These are phyloP conservation scores for Seladonia tumulorum DNA, from an alignment of 2,888 invertebrate species.

Conservation along the genomic window DNA sequence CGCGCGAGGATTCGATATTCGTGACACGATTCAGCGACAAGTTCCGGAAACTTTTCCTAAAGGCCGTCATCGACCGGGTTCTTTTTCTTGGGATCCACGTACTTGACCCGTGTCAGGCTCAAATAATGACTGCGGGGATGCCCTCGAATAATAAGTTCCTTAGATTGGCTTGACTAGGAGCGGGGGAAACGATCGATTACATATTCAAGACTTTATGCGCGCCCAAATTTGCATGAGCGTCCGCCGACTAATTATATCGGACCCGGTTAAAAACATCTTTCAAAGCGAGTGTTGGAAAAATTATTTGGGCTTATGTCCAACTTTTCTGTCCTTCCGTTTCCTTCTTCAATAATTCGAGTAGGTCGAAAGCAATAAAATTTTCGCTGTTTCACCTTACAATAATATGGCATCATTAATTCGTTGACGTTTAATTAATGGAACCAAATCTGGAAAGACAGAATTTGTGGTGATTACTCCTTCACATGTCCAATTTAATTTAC, in stretches of 20 bases:
- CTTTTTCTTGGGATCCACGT: constrained; percentile 54
- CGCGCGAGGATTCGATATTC: constrained; percentile 75
- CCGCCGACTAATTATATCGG: neutral
- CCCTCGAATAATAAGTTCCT: constrained; percentile 73
- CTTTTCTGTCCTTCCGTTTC: neutral
- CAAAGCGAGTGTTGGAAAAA: too few relatives aligned
- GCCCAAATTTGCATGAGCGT: neutral
- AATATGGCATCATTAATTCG: too few relatives aligned
- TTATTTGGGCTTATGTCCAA: neutral
- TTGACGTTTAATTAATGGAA: neutral
- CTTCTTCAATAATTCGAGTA: too few relatives aligned
- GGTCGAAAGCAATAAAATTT: too few relatives aligned
- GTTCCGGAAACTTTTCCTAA: constrained; percentile 66
- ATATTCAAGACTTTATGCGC: neutral
- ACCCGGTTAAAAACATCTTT: too few relatives aligned
- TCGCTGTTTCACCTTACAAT: too few relatives aligned
- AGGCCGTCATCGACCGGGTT: constrained; percentile 59
- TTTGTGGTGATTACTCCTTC: neutral
- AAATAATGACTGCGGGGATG: constrained; percentile 73
- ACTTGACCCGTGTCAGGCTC: constrained; percentile 54
- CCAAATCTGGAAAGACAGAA: neutral
- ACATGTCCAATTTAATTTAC: neutral
- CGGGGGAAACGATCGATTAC: constrained; percentile 4
- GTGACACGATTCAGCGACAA: constrained; percentile 72
- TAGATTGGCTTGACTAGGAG: neutral